Conservation (phyloP, 2,888 invertebrate species). For the Melikaiella ostensackeni region DNA sequence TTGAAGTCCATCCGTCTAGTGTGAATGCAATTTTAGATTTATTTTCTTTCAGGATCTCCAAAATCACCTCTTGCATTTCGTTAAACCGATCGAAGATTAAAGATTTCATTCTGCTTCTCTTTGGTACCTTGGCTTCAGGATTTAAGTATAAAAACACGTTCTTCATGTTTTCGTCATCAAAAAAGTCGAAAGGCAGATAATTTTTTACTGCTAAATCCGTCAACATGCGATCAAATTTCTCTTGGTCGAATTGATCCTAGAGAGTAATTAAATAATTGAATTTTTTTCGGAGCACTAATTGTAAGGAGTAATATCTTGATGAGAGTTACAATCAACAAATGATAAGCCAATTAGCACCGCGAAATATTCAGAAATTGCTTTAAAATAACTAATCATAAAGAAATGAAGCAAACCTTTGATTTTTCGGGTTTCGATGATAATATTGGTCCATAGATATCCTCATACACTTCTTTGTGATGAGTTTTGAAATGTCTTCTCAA, state of each 20-base stretch:
- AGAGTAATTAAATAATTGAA: neutral
- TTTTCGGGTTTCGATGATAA: neutral
- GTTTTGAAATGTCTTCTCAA: neutral
- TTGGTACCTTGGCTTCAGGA: neutral
- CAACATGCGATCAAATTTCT: neutral
- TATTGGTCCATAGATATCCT: neutral
- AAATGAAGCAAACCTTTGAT: constrained; percentile 1
- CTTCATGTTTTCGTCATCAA: neutral
- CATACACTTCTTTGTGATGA: neutral
- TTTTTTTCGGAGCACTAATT: too few relatives aligned
- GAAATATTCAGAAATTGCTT: neutral
- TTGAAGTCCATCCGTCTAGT: constrained; percentile 5
- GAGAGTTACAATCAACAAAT: neutral
- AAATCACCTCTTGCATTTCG: neutral
- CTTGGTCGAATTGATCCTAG: constrained; percentile 9
- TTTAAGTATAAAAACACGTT: constrained; percentile 1
- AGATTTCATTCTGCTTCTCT: neutral
- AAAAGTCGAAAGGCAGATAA: constrained; percentile 11
- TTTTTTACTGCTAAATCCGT: neutral
- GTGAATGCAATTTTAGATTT: constrained; percentile 7
- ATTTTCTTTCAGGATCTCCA: constrained; percentile 14
- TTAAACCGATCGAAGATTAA: neutral
- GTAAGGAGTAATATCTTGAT: neutral
- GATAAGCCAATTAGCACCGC: too few relatives aligned
- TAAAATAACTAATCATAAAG: neutral